A percentile compares a stretch with the other conserved stretches of the same genome.
Evolutionary conservation across 92 coral and sea anemone species (phyloP).

Genomic region (Pocillopora meandrina): DNA sequence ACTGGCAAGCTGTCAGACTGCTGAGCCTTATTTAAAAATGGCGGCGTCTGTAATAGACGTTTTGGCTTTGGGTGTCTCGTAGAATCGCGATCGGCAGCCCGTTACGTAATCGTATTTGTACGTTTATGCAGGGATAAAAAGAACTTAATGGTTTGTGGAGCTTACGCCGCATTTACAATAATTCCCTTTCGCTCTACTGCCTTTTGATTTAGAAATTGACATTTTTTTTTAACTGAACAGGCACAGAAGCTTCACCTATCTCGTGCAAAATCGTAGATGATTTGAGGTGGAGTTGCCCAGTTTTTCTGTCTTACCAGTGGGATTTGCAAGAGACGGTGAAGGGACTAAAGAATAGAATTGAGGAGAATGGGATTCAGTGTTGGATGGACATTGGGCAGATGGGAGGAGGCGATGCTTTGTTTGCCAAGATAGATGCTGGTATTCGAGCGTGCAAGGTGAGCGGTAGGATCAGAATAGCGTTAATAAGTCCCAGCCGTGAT

Average conservation of each 20-base stretch:
- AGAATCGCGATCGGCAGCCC: no score
- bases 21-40: no score
- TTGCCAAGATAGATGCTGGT: constrained; percentile 66
- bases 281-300: constrained; percentile 2
- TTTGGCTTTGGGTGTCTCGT: no score
- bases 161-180: no score
- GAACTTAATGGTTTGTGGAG: no score
- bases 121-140: no score
- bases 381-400: constrained; percentile 73
- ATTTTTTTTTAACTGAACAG: neutral
- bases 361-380: constrained; percentile 54
- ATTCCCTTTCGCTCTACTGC: no score
- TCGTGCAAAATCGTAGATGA: neutral
- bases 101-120: no score
- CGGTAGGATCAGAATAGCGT: neutral
- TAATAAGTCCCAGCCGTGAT: neutral
- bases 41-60: no score
- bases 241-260: neutral
- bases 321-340: constrained; percentile 54
- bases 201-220: no score
- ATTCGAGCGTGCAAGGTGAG: constrained; percentile 63
- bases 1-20: no score
- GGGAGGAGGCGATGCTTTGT: constrained; percentile 71
- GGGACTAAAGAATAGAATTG: constrained; percentile 50
- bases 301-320: constrained; percentile 74